Base-by-base conservation (phyloP, 2,797 vertebrate species). In the Gymnoscopelus braueri region DNA sequence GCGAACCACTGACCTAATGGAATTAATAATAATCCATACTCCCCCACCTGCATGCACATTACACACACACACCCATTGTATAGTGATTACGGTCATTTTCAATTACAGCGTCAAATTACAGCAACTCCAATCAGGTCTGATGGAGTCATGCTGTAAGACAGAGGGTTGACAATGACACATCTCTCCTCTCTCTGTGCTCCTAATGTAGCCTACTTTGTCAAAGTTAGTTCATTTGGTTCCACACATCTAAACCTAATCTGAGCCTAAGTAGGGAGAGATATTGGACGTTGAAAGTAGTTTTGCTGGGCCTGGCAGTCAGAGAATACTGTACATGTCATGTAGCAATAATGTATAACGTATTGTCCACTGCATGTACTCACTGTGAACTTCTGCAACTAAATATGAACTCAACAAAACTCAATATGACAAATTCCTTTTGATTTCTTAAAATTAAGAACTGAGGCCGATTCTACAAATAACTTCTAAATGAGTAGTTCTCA, bases 31-130 rank as follows among this genome's bases (percentile, higher is more conserved):
- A 29, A 29, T 1, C 1, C 26, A 29, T 29, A 29, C 26, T 29
- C 26, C 26, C 26, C 26, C 26, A 29, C 26, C 3, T 3, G 26
- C 26, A 29, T 2, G 26, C 26, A 29, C 26, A 29, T 3, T 29
- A 66, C 13, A 67, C 53, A 65, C 53, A 65, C 23, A 13, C 60
- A 60, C 51, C 76, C 79, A 81, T 48, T 69, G 69, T 62, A 26
- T 53, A 1, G n/a, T 56, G 78, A 90, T 89, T 85, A 85, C 82
- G 84, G 90, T 85, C 80, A 85, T 3, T 62, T 76, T 79, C 81
- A 87, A 87, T 86, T 77, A 83, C 63, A 13, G 15, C 15, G 14
- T n/a, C 50, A 13, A 9, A 88, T 89, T 82, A 87, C 75, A 85
- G 79, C 74, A 57, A 69, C 77, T 72, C 75, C 79, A 85, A 75